These are phyloP conservation scores for Climacteris rufus DNA, from an alignment of 2,113 vertebrate species.

Conservation along the genomic window DNA sequence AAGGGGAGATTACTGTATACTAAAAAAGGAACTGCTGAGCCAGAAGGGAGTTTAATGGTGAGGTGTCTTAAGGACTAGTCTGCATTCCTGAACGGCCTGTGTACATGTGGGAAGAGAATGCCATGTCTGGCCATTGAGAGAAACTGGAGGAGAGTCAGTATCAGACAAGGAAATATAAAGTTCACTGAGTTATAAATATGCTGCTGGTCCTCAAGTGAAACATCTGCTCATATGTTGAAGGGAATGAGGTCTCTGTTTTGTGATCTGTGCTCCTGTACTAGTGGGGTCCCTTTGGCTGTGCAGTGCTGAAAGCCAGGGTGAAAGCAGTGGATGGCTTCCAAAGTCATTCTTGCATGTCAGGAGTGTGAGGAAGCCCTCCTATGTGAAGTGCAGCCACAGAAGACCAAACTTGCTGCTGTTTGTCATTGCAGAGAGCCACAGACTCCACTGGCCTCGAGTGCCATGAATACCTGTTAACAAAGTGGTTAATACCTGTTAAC, in stretches of 20 bases:
- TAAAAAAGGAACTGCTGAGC: background rate
- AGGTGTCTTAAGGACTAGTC: background rate
- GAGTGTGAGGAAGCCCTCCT: background rate
- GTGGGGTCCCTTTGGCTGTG: background rate
- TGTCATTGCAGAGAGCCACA: background rate
- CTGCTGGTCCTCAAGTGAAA: background rate
- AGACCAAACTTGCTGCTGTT: background rate
- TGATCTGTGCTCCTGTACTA: background rate
- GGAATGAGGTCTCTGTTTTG: background rate
- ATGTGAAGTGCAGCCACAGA: background rate
- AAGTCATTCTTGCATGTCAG: background rate
- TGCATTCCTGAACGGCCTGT: background rate
- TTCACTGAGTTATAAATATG: background rate
- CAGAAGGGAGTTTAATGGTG: background rate
- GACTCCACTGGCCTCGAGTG: background rate
- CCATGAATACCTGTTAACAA: background rate
- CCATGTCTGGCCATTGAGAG: background rate
- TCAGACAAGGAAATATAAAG: background rate
- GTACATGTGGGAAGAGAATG: background rate
- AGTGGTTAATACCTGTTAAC: background rate
- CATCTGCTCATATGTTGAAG: rapidly evolving
- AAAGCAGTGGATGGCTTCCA: background rate
- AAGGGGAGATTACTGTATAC: background rate
- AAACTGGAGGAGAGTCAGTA: background rate
- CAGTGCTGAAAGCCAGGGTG: background rate